phyloP scores from a whole-genome alignment of 2,113 vertebrate species.

The Thymallus thymallus region DNA sequence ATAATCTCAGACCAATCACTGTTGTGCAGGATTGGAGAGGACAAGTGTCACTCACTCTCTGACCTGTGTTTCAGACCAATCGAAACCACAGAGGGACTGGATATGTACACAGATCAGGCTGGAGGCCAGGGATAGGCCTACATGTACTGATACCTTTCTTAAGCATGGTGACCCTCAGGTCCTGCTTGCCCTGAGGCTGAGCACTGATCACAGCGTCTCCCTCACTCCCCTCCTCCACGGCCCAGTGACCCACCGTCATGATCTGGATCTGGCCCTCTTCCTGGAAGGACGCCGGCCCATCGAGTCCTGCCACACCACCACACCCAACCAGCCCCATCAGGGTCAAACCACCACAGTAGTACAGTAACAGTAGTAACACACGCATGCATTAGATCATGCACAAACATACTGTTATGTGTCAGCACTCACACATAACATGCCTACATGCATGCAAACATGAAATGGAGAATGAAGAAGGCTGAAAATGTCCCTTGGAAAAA shows the following conservation, averaged over 20 bases:
- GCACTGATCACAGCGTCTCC: slow-evolving; percentile 78
- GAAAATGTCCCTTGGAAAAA: not conserved
- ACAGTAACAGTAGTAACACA: not conserved
- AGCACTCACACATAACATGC: not conserved
- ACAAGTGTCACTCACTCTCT: not conserved
- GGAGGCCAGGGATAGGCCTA: not conserved
- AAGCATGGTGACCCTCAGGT: slow-evolving; percentile 90
- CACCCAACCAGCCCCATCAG: slow-evolving; percentile 17
- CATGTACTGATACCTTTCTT: slow-evolving; percentile 84
- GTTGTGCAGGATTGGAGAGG: not conserved
- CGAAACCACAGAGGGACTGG: not conserved
- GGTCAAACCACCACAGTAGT: not conserved
- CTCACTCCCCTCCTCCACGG: slow-evolving; percentile 76
- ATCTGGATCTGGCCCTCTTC: slow-evolving; percentile 89
- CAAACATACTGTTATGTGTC: not conserved
- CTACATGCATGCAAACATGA: slow-evolving; percentile 1
- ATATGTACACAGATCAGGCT: not conserved
- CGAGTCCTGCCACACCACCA: slow-evolving; percentile 78
- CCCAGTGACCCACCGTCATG: slow-evolving; percentile 81
- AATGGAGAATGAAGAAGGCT: not conserved
- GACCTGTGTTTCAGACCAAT: not conserved
- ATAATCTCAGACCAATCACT: not conserved
- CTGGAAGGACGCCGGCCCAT: slow-evolving; percentile 83
- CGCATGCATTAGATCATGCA: not conserved
- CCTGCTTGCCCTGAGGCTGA: slow-evolving; percentile 84